Evolutionary conservation across 2,113 vertebrate genomes (phyloP).

Genomic region (Rhagologus leucostigma): DNA sequence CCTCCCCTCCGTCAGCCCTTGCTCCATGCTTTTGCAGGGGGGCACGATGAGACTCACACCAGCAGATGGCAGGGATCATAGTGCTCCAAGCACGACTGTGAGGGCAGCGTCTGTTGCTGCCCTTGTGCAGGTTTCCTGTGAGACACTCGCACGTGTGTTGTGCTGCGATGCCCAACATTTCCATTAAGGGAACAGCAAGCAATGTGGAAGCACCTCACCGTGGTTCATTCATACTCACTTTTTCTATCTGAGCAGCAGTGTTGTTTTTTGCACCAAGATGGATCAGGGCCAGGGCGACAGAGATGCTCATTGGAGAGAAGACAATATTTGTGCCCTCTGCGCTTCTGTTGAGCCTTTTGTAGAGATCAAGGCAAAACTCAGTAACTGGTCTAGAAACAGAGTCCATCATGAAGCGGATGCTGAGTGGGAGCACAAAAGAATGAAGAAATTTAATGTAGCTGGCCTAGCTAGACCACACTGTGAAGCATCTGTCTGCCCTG

Average conservation of each 20-base stretch:
- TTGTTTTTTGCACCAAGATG: constrained; percentile 57
- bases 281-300: constrained; percentile 66
- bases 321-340: constrained; percentile 46
- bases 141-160: rapidly evolving
- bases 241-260: constrained; percentile 68
- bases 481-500: background rate
- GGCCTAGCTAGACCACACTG: background rate
- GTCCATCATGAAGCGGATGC: constrained; percentile 9
- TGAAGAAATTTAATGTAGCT: background rate
- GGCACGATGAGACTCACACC: rapidly evolving
- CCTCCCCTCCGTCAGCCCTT: background rate
- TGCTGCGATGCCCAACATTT: background rate
- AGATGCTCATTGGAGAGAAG: constrained; percentile 71
- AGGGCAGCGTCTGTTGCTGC: background rate
- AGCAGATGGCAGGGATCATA: background rate
- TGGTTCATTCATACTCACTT: constrained; percentile 23
- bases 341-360: constrained; percentile 56
- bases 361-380: constrained; percentile 76
- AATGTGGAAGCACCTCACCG: background rate
- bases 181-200: background rate
- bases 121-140: background rate
- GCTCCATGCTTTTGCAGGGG: background rate
- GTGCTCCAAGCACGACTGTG: background rate
- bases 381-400: constrained; percentile 55
- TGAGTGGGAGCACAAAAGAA: background rate